Evolutionary conservation across 2,797 vertebrate genomes (phyloP), one percentile per base, ranked within the genome.

Genomic region (Gephyroberyx darwinii): DNA sequence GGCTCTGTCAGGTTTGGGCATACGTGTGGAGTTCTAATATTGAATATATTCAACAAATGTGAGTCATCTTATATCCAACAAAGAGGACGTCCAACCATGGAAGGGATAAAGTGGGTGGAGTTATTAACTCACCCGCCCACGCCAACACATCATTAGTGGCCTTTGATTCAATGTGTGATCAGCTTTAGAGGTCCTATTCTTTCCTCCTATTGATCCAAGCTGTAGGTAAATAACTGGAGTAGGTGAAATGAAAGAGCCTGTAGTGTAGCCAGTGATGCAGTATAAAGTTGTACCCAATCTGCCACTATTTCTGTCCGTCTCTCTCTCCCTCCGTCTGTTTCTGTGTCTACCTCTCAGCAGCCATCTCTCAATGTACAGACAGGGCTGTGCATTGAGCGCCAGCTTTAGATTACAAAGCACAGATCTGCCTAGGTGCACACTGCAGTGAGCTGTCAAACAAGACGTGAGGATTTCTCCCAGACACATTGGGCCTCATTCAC

Each of bases 401-500:
- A 61, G 80, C 81, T 90, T 84, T 85, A 83, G 88, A 91, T 90
- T 89, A 89, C 86, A 88, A 82, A 87, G 78, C 80, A 20, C 75
- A 87, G 88, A 86, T 90, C 88, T 80, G 86, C 86, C 83, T 65
- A 81, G 78, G 88, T 84, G 84, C 84, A 89, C 88, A 80, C 74
- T 81, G 82, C 78, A 77, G 84, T 77, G 84, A 84, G 87, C 86
- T 90, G 86, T 89, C 88, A 90, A 76, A 88, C 84, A 87, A 81
- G 89, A 88, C 77, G 48, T 71, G 79, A 68, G 77, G 82, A 86
- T 88, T 78, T 73, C 85, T 87, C 80, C 54, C 54, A 64, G 84
- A 85, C 75, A 78, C 26, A 26, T 4, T 26, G 26, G 26, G 26
- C 26, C 26, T 26, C 26, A 26, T 26, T 26, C 26, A 26, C 26